Base-by-base conservation (phyloP, 2,113 vertebrate species). In the Setophaga kirtlandii region DNA sequence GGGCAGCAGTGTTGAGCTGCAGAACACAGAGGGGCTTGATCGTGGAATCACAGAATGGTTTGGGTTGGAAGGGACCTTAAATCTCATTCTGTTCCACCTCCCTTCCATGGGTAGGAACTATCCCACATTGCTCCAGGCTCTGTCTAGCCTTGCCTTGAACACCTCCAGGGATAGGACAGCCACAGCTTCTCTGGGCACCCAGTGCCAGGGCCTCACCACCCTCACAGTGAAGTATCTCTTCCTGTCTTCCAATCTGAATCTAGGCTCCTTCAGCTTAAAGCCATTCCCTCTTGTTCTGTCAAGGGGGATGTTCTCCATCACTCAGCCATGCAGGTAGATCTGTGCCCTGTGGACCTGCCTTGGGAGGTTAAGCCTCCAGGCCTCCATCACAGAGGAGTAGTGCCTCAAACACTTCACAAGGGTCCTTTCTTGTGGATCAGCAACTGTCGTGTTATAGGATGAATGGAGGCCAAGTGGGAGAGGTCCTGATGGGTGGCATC, bases 271-370 rank as follows among this genome's bases (percentile, higher is more conserved):
- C 55, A 62, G 30, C 14, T 55, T 76, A 35, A 83, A 69, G 63
- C 14, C 39, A 41, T 68, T 67, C 7, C 9, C 28, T 30, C 46
- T 62, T 69, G 25, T 67, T 62, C 46, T 75, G 23, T 47, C 22
- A 14, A 55, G 31, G 30, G 6, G 12, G 12, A 74, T 53, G 35
- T n/a, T 85, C 52, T 82, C 30, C 42, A 15, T 59, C 52, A 12
- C n/a, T 71, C 49, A 60, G 24, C 11, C 53, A 20, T 0, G 0
- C 31, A 25, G 41, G 42, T 78, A n/a, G 19, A 56, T 35, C 62
- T 79, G 65, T 94, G 30, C 49, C n/a, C 59, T 60, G 10, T 56
- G 55, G 30, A 67, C 21, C 50, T 93, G 46, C 44, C 24, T 56
- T 49, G 35, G 31, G 62, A 69, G 4, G 35, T 41, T 53, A 64